A percentile compares a stretch with the other conserved stretches of the same genome.
phyloP scores from a whole-genome alignment of 2,888 invertebrate genomes.

The Ectobius pallidus region DNA sequence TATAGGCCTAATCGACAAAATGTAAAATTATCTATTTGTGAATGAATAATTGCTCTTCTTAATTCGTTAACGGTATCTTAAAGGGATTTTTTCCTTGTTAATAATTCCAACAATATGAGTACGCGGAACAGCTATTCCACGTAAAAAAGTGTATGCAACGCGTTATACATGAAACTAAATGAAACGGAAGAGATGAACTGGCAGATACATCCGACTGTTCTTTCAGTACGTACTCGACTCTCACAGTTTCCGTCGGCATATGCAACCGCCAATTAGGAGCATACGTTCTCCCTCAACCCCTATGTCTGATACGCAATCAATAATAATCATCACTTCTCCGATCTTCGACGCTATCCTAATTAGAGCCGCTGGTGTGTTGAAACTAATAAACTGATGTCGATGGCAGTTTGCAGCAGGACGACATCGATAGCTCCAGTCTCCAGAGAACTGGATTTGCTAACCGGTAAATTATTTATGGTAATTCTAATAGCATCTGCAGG shows the following conservation, averaged over 20 bases:
- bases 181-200: too few relatives aligned
- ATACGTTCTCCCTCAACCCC: background rate
- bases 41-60: too few relatives aligned
- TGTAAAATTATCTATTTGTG: too few relatives aligned
- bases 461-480: conserved; percentile 16
- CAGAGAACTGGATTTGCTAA: background rate
- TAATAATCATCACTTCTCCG: background rate
- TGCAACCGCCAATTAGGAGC: conserved; percentile 1
- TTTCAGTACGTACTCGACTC: too few relatives aligned
- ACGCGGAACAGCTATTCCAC: too few relatives aligned
- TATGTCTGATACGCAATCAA: background rate
- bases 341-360: background rate
- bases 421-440: background rate
- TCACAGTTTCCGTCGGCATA: background rate
- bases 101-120: too few relatives aligned
- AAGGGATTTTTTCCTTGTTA: too few relatives aligned
- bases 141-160: too few relatives aligned
- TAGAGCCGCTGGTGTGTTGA: background rate
- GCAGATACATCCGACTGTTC: background rate
- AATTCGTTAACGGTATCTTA: too few relatives aligned
- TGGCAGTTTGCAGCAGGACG: too few relatives aligned
- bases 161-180: too few relatives aligned
- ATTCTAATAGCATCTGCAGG: background rate
- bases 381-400: background rate
- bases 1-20: too few relatives aligned